These are phyloP conservation scores for Clarias macrocephalus DNA, from an alignment of 2,113 vertebrate species.

Conservation along the genomic window DNA sequence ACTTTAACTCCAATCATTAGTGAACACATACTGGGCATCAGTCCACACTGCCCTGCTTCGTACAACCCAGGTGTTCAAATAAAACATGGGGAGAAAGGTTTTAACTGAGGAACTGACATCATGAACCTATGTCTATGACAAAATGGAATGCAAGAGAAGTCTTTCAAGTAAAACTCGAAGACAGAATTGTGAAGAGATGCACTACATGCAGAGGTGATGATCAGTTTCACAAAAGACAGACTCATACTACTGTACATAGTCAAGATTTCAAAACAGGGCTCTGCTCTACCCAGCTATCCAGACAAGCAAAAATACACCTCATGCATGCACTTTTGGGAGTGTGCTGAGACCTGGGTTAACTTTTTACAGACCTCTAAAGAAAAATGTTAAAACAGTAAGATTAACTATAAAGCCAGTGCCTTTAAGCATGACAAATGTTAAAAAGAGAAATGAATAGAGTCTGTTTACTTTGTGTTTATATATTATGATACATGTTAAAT, in stretches of 20 bases:
- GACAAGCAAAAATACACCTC: no score
- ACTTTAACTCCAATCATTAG: constrained; percentile 15
- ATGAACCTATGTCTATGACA: constrained; percentile 20
- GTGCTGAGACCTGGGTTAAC: no score
- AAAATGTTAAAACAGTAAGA: no score
- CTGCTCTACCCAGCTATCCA: background rate
- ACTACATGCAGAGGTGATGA: background rate
- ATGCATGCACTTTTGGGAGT: no score
- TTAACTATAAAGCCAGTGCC: no score
- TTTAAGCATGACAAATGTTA: no score
- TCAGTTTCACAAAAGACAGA: background rate
- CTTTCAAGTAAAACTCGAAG: background rate
- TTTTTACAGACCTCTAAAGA: no score
- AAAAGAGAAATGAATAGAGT: no score
- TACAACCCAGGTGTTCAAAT: constrained; percentile 15
- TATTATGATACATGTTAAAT: background rate
- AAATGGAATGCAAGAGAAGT: constrained; percentile 14
- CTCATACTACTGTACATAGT: background rate
- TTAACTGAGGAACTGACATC: background rate
- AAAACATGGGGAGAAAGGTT: constrained; percentile 26
- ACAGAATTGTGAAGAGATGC: background rate
- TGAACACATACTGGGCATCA: constrained; percentile 11
- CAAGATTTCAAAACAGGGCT: background rate
- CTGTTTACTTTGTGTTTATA: no score
- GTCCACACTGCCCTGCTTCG: constrained; percentile 5